Percentiles rank a stretch among this genome's conserved stretches.
These are phyloP conservation scores for Notamacropus eugenii DNA, from an alignment of 2,797 vertebrate species.

Conservation along the genomic window DNA sequence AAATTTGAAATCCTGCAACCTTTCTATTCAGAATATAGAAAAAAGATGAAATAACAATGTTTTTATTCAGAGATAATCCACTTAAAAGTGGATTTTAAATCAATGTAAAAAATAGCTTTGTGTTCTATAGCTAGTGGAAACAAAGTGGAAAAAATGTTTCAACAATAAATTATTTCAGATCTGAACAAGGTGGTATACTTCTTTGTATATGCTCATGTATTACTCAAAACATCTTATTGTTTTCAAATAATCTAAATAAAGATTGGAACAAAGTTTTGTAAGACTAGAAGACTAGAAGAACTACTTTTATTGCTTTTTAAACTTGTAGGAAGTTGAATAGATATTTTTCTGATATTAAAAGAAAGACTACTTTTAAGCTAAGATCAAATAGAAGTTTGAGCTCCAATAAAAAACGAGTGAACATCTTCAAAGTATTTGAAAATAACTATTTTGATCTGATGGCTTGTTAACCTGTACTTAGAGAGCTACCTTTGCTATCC, in stretches of 20 bases:
- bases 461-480: constrained; percentile 53
- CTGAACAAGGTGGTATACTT: constrained; percentile 54
- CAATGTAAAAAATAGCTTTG: constrained; percentile 40
- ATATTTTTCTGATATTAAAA: constrained; percentile 44
- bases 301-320: constrained; percentile 49
- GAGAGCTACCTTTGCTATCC: constrained; percentile 31
- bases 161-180: constrained; percentile 34
- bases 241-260: constrained; percentile 54
- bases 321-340: constrained; percentile 35
- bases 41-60: background rate
- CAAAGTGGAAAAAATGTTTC: constrained; percentile 34
- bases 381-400: constrained; percentile 43
- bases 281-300: constrained; percentile 5
- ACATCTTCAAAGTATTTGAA: constrained; percentile 48
- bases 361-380: constrained; percentile 48
- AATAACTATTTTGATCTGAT: constrained; percentile 53
- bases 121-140: constrained; percentile 5
- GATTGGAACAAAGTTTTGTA: constrained; percentile 53
- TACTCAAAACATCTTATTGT: constrained; percentile 55
- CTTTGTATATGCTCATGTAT: constrained; percentile 34
- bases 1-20: background rate
- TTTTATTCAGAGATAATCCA: constrained; percentile 37
- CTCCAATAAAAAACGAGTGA: constrained; percentile 36
- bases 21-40: constrained; percentile 1
- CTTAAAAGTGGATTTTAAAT: background rate